Evolutionary conservation across 2,888 invertebrate species (phyloP).

Genomic region (Phengaris arion): DNA sequence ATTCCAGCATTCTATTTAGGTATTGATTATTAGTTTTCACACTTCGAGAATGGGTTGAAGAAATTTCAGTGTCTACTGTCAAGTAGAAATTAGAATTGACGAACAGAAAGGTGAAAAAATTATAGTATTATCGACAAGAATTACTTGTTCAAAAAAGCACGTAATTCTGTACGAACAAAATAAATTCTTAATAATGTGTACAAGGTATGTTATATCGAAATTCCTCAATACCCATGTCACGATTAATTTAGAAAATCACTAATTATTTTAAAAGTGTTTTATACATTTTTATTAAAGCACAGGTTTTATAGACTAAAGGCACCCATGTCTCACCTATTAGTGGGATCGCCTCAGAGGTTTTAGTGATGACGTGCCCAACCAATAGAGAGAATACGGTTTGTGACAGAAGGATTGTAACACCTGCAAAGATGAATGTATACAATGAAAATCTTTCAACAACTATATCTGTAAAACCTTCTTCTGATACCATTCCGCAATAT

Average conservation of each 20-base stretch:
- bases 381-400: slow-evolving; percentile 99
- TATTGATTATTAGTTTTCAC: slow-evolving; percentile 54
- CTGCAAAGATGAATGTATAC: slow-evolving; percentile 88
- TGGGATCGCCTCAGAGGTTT: slow-evolving; percentile 99
- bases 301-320: slow-evolving; percentile 38
- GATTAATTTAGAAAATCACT: slow-evolving; percentile 33
- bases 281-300: slow-evolving; percentile 38
- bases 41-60: slow-evolving; percentile 62
- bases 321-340: slow-evolving; percentile 91
- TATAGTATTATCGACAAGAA: not conserved
- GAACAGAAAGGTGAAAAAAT: not conserved
- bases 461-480: slow-evolving; percentile 27
- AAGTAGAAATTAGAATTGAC: not conserved
- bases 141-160: not conserved
- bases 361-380: slow-evolving; percentile 99
- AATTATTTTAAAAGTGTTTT: slow-evolving; percentile 38
- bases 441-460: slow-evolving; percentile 44
- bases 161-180: not conserved
- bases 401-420: slow-evolving; percentile 99
- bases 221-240: slow-evolving; percentile 41
- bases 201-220: slow-evolving; percentile 46
- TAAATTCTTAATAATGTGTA: slow-evolving; percentile 47
- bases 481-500: slow-evolving; percentile 29
- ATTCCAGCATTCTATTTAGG: slow-evolving; percentile 71
- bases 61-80: slow-evolving; percentile 42